phyloP scores from a whole-genome alignment of 2,797 vertebrate genomes.

The Carduelis carduelis region DNA sequence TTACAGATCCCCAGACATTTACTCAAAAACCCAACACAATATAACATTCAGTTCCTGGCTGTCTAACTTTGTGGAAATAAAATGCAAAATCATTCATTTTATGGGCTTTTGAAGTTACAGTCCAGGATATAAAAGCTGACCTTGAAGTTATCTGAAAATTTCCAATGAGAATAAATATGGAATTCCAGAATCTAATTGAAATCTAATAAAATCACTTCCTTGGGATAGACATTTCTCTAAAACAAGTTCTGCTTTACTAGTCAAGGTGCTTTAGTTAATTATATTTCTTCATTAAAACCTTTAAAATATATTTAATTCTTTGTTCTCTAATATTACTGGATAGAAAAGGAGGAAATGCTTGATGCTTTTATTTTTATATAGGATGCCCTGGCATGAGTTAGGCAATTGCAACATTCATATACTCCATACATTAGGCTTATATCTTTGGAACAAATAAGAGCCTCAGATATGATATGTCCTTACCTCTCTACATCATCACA shows the following conservation, averaged over 20 bases:
- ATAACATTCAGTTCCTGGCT: neutral
- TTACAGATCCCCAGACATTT: neutral
- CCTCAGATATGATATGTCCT: neutral
- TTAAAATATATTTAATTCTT: neutral
- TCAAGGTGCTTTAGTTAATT: neutral
- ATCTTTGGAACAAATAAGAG: neutral
- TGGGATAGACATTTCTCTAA: neutral
- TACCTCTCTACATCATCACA: neutral
- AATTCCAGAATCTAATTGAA: neutral
- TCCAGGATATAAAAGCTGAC: neutral
- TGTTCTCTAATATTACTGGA: neutral
- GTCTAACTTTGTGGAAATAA: neutral
- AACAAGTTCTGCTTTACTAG: neutral
- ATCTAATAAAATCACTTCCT: neutral
- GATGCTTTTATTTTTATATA: neutral
- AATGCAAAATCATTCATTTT: neutral
- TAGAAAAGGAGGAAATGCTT: neutral
- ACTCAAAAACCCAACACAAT: neutral
- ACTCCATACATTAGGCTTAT: neutral
- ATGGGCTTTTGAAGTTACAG: neutral
- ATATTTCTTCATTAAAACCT: neutral
- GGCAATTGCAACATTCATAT: neutral
- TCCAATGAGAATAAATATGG: neutral
- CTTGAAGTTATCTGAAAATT: neutral
- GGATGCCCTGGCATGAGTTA: neutral